Evolutionary conservation across 2,888 invertebrate genomes (phyloP).

Genomic region (Syrista parreyssii): DNA sequence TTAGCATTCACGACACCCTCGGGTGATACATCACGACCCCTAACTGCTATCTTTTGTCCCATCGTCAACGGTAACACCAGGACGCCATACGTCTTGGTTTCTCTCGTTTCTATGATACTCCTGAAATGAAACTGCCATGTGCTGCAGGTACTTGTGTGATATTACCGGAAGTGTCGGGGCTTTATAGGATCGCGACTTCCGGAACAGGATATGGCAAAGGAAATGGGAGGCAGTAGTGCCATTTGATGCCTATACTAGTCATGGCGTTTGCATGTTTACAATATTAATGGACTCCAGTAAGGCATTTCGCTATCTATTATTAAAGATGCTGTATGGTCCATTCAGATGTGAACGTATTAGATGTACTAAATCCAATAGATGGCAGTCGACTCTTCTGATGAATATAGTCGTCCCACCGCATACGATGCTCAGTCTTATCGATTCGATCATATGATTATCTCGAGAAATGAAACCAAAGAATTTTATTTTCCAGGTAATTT

Average conservation of each 20-base stretch:
- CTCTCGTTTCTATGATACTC: background rate
- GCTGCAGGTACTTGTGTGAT: background rate
- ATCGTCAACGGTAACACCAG: constrained; percentile 11
- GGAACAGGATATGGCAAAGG: background rate
- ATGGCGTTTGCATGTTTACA: background rate
- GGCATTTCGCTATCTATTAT: background rate
- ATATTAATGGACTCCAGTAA: background rate
- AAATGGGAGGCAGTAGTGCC: background rate
- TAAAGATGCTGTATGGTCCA: background rate
- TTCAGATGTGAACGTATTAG: background rate
- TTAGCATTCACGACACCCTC: constrained; percentile 12
- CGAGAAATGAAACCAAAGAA: background rate
- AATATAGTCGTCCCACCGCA: background rate
- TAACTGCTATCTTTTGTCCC: constrained; percentile 8
- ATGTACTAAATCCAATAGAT: background rate
- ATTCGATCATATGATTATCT: background rate
- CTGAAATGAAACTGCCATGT: background rate
- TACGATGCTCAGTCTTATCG: background rate
- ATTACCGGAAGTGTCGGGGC: background rate
- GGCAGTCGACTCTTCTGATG: background rate
- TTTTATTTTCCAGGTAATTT: constrained; percentile 19
- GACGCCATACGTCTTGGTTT: constrained; percentile 8
- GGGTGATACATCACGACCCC: constrained; percentile 16
- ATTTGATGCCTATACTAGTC: background rate
- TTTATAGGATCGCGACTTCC: background rate